Evolutionary conservation across 2,113 vertebrate genomes (phyloP).

Genomic region (Coptodon rendalli): DNA sequence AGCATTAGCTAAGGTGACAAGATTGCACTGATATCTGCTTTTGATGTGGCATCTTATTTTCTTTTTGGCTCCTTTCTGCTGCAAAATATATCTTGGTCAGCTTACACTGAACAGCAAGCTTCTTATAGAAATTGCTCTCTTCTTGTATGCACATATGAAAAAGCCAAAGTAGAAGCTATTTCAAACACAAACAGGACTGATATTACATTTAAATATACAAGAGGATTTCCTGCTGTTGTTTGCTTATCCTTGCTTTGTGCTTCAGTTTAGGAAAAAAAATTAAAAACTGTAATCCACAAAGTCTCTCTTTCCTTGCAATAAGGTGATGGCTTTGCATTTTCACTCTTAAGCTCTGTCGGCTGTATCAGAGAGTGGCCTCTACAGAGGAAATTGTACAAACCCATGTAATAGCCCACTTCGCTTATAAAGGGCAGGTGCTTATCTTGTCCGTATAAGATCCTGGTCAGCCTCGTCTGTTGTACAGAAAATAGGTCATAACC

Average conservation of each 20-base stretch:
- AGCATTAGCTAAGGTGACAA: constrained; percentile 10
- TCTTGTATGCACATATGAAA: not conserved
- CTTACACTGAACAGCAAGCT: not conserved
- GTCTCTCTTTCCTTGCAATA: constrained; percentile 16
- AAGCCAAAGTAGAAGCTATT: not conserved
- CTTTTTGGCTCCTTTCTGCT: not conserved
- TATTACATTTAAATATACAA: constrained; percentile 30
- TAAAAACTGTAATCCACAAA: constrained; percentile 44
- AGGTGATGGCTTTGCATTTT: constrained; percentile 51
- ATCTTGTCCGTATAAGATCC: constrained; percentile 31
- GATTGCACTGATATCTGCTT: not conserved
- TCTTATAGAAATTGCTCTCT: constrained; percentile 20
- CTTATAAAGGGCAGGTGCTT: constrained; percentile 43
- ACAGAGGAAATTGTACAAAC: not conserved
- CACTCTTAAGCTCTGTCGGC: constrained; percentile 9
- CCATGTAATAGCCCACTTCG: constrained; percentile 16
- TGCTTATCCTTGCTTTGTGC: constrained; percentile 42
- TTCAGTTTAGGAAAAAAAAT: not conserved
- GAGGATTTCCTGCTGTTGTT: constrained; percentile 42
- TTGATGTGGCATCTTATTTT: not conserved
- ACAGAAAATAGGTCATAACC: constrained; percentile 41
- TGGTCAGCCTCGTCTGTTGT: not conserved
- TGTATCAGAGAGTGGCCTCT: constrained; percentile 20
- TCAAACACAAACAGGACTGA: not conserved
- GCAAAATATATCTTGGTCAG: not conserved